A percentile compares a stretch with the other conserved stretches of the same genome.
Conservation (phyloP, 1,140 invertebrate species). For the Globodera rostochiensis region DNA sequence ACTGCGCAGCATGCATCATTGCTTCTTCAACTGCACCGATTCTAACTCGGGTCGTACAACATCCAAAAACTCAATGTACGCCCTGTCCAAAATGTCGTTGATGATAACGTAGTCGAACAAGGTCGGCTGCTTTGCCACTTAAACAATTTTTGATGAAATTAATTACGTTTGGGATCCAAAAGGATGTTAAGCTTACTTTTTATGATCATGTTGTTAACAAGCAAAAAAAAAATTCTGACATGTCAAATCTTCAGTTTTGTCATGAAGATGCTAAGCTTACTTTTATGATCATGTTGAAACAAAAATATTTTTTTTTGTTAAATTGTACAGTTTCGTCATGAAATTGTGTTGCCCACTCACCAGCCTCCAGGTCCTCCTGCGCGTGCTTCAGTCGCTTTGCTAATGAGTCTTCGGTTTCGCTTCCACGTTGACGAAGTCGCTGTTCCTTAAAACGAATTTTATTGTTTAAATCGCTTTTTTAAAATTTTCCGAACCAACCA, state of each 20-base stretch:
- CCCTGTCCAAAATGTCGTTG: slow-evolving; percentile 87
- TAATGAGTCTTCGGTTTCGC: slow-evolving; percentile 85
- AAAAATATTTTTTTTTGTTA: too few relatives aligned
- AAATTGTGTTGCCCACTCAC: slow-evolving; percentile 67
- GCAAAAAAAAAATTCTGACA: too few relatives aligned
- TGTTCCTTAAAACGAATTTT: slow-evolving; percentile 71
- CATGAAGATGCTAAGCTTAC: too few relatives aligned
- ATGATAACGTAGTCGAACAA: slow-evolving; percentile 87
- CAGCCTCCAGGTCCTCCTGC: slow-evolving; percentile 80
- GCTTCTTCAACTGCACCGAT: background rate
- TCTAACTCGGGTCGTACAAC: slow-evolving; percentile 52
- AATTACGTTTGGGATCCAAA: background rate
- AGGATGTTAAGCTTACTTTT: too few relatives aligned
- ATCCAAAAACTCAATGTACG: slow-evolving; percentile 77
- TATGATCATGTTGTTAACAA: too few relatives aligned
- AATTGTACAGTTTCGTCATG: too few relatives aligned
- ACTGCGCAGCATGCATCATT: background rate
- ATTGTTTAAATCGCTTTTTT: background rate
- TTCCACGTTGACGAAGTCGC: slow-evolving; percentile 78
- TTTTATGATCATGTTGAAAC: too few relatives aligned
- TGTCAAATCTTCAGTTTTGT: too few relatives aligned
- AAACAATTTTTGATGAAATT: slow-evolving; percentile 17
- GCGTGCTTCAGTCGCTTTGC: slow-evolving; percentile 77
- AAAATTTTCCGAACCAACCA: slow-evolving; percentile 49
- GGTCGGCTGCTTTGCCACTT: slow-evolving; percentile 67